Evolutionary conservation across 2,797 vertebrate genomes (phyloP), one percentile per base, ranked within the genome.

Genomic region (Taeniopygia guttata): DNA sequence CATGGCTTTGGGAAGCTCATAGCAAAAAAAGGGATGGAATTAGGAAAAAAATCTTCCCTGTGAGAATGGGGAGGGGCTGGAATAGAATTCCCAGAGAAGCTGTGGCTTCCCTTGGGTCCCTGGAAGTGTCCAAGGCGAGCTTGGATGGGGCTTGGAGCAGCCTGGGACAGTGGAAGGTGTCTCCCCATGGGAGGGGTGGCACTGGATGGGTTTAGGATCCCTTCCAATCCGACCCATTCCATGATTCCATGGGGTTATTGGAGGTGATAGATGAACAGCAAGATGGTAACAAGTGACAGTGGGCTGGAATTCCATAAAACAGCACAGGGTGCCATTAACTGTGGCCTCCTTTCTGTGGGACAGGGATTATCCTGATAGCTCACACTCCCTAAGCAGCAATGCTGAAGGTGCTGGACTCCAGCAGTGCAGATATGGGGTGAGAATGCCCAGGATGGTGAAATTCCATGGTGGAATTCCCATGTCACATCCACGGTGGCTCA

Each of bases 61-160:
- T 7, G 21, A 67, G 12, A 20, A 11, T 45, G n/a, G 25, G 8
- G 3, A 80, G 12, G 40, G 11, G 40, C 30, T 81, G 69, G 46
- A 42, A 60, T n/a, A 40, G 40, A 59, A 4, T 67, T 10, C 26
- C 54, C 69, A 74, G 62, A 36, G 42, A 1, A 27, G n/a, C 52
- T 67, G 54, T 16, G 60, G 60, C 51, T 59, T 60, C n/a, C 25
- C n/a, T 52, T 46, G 42, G 23, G 3, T 40, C 38, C 38, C 68
- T 59, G 60, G 21, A 0, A 46, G 40, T 59, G 54, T 0, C 46
- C 69, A 3, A 67, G 54, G 7, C 25, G 60, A 22, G 59, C 7
- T 0, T 80, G 68, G 58, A 64, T 0, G 0, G 52, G 43, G 27
- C 13, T 45, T 45, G 75, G 46, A 67, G 40, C n/a, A 51, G 0